A percentile compares a stretch with the other conserved stretches of the same genome.
Evolutionary conservation across 2,888 invertebrate species (phyloP).

Genomic region (Thymelicus acteon): DNA sequence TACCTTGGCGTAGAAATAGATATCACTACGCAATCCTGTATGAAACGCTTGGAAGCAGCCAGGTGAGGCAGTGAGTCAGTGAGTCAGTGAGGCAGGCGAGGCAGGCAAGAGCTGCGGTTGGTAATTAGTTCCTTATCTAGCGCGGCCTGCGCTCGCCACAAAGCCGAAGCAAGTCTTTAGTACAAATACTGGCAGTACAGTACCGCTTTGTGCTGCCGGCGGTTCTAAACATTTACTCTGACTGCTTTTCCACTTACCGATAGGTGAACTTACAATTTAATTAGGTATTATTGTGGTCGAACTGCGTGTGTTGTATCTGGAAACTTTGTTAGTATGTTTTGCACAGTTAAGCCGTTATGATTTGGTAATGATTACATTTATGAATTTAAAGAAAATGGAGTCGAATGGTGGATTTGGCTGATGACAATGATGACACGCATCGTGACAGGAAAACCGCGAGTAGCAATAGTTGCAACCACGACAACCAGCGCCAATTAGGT

Average conservation of each 20-base stretch:
- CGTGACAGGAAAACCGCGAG: too few species aligned
- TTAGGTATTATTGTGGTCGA: neutral
- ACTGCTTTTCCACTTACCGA: neutral
- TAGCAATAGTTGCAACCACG: too few species aligned
- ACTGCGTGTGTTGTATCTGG: neutral
- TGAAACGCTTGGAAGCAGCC: neutral
- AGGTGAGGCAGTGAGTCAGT: neutral
- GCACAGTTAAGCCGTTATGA: too few species aligned
- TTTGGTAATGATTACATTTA: too few species aligned
- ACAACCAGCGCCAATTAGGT: too few species aligned
- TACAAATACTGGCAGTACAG: slow-evolving; percentile 1
- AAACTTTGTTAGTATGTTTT: too few species aligned
- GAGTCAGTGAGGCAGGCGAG: neutral
- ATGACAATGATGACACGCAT: too few species aligned
- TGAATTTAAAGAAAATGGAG: too few species aligned
- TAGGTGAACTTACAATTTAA: slow-evolving; percentile 4
- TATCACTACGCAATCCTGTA: neutral
- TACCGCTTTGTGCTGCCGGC: neutral
- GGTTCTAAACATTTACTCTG: slow-evolving; percentile 2
- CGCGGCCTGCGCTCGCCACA: slow-evolving; percentile 2
- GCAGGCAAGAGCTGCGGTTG: neutral
- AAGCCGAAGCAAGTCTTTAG: neutral
- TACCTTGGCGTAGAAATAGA: too few species aligned
- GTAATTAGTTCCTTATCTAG: slow-evolving; percentile 20
- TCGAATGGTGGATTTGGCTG: too few species aligned